Percentiles rank a stretch among this genome's conserved stretches.
These are phyloP conservation scores for Saturnia pavonia DNA, from an alignment of 2,888 invertebrate species.

Conservation along the genomic window DNA sequence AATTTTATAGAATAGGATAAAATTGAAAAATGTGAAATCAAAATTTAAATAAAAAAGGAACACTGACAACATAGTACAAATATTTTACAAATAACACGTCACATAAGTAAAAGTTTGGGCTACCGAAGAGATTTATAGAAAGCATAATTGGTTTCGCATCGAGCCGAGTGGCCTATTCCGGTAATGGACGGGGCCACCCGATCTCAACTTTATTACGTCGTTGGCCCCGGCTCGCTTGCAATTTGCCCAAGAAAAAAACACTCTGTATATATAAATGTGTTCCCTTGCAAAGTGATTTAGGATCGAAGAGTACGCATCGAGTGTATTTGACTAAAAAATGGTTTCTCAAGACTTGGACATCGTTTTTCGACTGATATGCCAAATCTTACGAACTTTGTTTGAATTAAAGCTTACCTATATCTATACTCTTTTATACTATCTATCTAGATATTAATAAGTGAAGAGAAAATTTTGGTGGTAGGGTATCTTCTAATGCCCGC, in stretches of 20 bases:
- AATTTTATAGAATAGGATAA: not conserved
- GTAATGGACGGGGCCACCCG: conserved; percentile 53
- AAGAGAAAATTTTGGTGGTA: too few relatives aligned
- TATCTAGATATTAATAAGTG: too few relatives aligned
- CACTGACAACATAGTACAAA: not conserved
- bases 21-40: not conserved
- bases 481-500: too few relatives aligned
- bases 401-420: too few relatives aligned
- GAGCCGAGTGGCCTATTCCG: conserved; percentile 52
- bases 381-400: not conserved
- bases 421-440: too few relatives aligned
- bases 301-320: conserved; percentile 24
- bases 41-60: not conserved
- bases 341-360: not conserved
- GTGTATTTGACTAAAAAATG: conserved; percentile 13
- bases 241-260: conserved; percentile 37
- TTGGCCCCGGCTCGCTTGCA: conserved; percentile 31
- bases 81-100: conserved; percentile 16
- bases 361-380: conserved; percentile 1
- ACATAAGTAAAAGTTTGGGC: conserved; percentile 13
- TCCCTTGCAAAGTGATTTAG: conserved; percentile 34
- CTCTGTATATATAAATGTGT: conserved; percentile 31
- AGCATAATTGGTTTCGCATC: conserved; percentile 63
- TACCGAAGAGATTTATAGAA: conserved; percentile 47
- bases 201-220: conserved; percentile 46